phyloP scores from a whole-genome alignment of 2,113 vertebrate species.

The Salvator merianae region DNA sequence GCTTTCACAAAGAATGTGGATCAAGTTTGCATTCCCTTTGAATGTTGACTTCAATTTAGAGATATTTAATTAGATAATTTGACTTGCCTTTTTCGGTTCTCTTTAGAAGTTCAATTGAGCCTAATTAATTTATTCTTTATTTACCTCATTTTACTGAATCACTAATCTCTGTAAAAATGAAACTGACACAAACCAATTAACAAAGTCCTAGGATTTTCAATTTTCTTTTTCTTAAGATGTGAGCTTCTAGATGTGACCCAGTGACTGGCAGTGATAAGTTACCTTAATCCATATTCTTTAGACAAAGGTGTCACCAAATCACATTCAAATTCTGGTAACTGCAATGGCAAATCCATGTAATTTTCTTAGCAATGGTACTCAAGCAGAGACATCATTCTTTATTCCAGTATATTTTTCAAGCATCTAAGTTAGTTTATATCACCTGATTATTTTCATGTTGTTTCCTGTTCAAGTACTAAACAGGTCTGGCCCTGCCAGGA shows the following conservation, averaged over 20 bases:
- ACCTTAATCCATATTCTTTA: not conserved
- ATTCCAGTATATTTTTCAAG: no score
- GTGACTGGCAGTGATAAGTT: not conserved
- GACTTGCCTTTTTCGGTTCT: not conserved
- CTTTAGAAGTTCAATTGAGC: not conserved
- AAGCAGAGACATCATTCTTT: no score
- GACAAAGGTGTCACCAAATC: no score
- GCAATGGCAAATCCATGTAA: no score
- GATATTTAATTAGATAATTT: slow-evolving; percentile 4
- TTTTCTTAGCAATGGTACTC: no score
- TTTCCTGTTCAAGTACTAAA: no score
- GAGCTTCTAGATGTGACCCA: not conserved
- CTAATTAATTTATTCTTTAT: slow-evolving; percentile 8
- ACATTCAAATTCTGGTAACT: no score
- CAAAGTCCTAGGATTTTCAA: not conserved
- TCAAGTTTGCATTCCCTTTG: not conserved
- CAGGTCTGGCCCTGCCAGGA: no score
- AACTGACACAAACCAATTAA: not conserved
- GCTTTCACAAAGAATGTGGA: not conserved
- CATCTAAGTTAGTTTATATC: no score
- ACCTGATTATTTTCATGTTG: no score
- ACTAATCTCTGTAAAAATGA: slow-evolving; percentile 5
- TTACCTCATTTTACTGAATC: not conserved
- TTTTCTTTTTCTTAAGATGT: not conserved
- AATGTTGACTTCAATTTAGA: slow-evolving; percentile 4